Conservation (phyloP, 2,888 invertebrate genomes). For the Trichacis sp. region DNA sequence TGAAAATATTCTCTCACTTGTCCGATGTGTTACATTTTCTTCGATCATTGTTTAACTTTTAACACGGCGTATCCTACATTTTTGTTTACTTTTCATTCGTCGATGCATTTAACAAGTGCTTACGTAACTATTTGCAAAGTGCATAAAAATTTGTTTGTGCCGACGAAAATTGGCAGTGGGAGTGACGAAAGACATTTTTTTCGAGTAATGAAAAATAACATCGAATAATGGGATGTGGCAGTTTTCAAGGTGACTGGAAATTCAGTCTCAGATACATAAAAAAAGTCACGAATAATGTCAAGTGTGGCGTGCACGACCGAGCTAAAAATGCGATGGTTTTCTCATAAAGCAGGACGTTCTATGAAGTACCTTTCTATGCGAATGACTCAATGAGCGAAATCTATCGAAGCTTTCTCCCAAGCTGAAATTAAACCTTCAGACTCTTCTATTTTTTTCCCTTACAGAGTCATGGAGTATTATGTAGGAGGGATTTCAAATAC, state of each 20-base stretch:
- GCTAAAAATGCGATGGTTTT: constrained; percentile 14
- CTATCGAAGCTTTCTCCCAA: constrained; percentile 11
- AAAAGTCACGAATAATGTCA: neutral
- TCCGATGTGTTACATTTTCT: no score
- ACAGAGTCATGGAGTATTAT: constrained; percentile 26
- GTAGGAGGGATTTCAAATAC: constrained; percentile 16
- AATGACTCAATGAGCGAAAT: constrained; percentile 5
- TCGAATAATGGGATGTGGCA: no score
- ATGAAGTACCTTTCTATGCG: neutral
- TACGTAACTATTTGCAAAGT: constrained; percentile 3
- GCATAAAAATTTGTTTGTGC: constrained; percentile 8
- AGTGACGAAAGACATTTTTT: no score
- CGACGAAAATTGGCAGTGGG: neutral
- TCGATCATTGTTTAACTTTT: no score
- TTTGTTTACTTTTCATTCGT: neutral
- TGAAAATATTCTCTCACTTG: neutral
- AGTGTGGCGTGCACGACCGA: neutral
- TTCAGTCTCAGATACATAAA: neutral
- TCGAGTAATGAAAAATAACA: no score
- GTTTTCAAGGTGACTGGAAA: no score
- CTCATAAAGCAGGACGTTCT: constrained; percentile 13
- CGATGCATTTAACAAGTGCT: no score
- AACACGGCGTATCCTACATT: no score
- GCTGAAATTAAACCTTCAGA: constrained; percentile 15
- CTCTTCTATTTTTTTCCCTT: constrained; percentile 14